These are phyloP conservation scores for Montipora cactus DNA, from an alignment of 64 coral and sea anemone genomes.

Conservation along the genomic window DNA sequence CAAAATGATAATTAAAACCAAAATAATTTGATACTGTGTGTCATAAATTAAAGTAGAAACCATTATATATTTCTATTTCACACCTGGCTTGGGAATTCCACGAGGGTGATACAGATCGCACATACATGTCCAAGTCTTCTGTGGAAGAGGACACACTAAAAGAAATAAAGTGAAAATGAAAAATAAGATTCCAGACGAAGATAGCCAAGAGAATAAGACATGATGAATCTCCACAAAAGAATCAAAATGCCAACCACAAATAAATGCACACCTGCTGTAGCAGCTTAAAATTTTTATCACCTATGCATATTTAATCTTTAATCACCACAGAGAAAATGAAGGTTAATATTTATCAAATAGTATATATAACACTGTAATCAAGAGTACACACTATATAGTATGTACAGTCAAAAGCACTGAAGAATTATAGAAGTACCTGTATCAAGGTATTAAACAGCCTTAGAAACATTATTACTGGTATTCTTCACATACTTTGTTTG, in stretches of 20 bases:
- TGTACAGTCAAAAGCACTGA: no score
- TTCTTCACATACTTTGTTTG: no score
- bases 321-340: no score
- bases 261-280: not conserved
- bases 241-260: not conserved
- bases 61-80: not conserved
- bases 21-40: not conserved
- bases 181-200: no score
- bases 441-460: no score
- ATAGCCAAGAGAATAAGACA: not conserved
- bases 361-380: no score
- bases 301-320: not conserved
- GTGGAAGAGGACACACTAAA: slow-evolving; percentile 39
- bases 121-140: slow-evolving; percentile 73
- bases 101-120: slow-evolving; percentile 72
- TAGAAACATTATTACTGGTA: no score
- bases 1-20: not conserved
- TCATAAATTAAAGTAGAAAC: not conserved
- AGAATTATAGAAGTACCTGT: no score
- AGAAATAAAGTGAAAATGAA: not conserved
- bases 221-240: not conserved
- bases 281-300: not conserved
- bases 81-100: slow-evolving; percentile 48
- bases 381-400: no score
- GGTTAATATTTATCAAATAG: no score